Percentiles rank a stretch among this genome's conserved stretches.
phyloP scores from a whole-genome alignment of 1,140 invertebrate species.

The Dreissena polymorpha region DNA sequence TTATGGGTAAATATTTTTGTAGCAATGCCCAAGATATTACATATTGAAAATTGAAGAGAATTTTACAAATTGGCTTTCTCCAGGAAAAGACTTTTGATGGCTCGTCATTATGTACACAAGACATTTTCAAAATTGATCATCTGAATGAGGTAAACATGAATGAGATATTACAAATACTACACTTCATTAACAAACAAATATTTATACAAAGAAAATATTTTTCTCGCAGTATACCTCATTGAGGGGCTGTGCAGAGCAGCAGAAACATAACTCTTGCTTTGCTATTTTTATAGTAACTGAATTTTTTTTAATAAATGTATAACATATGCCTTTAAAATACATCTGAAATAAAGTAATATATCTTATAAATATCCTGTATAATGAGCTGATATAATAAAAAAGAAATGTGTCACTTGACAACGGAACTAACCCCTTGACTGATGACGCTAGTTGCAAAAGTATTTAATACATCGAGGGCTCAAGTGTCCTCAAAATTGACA shows the following conservation, averaged over 20 bases:
- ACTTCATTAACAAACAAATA: background rate
- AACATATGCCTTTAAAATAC: too few species aligned
- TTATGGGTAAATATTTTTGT: slow-evolving; percentile 53
- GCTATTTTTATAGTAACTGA: too few species aligned
- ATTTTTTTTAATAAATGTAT: too few species aligned
- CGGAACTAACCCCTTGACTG: slow-evolving; percentile 25
- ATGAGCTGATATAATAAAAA: too few species aligned
- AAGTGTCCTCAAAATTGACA: too few species aligned
- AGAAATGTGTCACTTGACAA: background rate
- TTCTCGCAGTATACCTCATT: background rate
- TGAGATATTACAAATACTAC: background rate
- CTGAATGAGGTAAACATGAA: slow-evolving; percentile 30
- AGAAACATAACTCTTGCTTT: too few species aligned
- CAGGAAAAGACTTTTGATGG: slow-evolving; percentile 8
- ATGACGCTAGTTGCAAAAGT: slow-evolving; percentile 18
- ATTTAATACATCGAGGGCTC: background rate
- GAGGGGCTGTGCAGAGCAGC: too few species aligned
- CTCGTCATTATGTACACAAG: slow-evolving; percentile 41
- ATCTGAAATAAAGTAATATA: too few species aligned
- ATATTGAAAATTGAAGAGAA: slow-evolving; percentile 51
- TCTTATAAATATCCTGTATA: too few species aligned
- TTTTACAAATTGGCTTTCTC: slow-evolving; percentile 47
- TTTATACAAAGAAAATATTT: background rate
- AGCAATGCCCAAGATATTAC: slow-evolving; percentile 40
- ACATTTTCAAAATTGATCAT: slow-evolving; percentile 45